phyloP scores from a whole-genome alignment of 2,888 invertebrate genomes.

The Chesias legatella region DNA sequence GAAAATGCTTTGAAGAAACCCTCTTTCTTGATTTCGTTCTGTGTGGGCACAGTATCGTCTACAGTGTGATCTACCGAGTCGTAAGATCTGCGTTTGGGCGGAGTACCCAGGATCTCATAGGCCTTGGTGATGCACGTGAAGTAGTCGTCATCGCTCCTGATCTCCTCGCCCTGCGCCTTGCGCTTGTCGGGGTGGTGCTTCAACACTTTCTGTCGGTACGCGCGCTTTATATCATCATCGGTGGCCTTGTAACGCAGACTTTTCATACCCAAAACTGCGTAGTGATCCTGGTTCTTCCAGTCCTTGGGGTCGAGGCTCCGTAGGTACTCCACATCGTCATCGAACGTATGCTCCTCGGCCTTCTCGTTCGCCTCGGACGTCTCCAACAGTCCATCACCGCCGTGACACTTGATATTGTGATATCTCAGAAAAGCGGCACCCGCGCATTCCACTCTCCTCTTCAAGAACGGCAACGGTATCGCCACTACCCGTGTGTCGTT shows the following conservation, averaged over 20 bases:
- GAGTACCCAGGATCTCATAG: constrained; percentile 92
- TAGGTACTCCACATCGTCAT: constrained; percentile 90
- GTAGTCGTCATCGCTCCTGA: constrained; percentile 95
- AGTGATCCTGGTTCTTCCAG: constrained; percentile 99
- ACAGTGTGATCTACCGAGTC: constrained; percentile 98
- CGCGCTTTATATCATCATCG: constrained; percentile 95
- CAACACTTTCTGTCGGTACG: constrained; percentile 88
- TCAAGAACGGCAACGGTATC: constrained; percentile 56
- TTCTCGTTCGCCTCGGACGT: constrained; percentile 66
- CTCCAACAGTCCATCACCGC: constrained; percentile 65
- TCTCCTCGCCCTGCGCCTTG: constrained; percentile 92
- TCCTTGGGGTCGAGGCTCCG: constrained; percentile 95
- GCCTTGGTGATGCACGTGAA: constrained; percentile 99
- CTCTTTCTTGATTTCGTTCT: constrained; percentile 87
- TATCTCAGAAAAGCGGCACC: constrained; percentile 74
- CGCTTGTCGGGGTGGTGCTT: constrained; percentile 99
- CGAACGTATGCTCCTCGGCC: constrained; percentile 65
- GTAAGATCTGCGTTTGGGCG: constrained; percentile 91
- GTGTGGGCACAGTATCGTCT: constrained; percentile 91
- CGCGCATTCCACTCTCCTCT: constrained; percentile 73
- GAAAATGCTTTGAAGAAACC: constrained; percentile 85
- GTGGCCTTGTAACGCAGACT: constrained; percentile 91
- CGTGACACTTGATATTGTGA: constrained; percentile 72
- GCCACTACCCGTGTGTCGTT: constrained; percentile 52
- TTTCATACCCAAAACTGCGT: constrained; percentile 95